Evolutionary conservation across 2,797 vertebrate genomes (phyloP), one percentile per base, ranked within the genome.

Genomic region (Melanotaenia pygmaea): DNA sequence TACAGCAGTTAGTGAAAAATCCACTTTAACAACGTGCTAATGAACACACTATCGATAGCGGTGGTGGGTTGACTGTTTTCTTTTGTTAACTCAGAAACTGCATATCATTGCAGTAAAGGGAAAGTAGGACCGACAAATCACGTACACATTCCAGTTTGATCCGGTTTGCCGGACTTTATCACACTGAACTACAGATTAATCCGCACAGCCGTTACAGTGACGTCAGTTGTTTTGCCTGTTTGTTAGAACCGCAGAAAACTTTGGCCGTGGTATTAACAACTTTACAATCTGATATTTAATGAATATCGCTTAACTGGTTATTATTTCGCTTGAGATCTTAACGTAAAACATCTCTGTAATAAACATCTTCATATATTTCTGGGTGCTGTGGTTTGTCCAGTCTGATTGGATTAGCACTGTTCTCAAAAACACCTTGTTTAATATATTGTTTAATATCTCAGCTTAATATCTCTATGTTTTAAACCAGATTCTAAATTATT

Each of bases 141-240:
- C 82, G 50, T 53, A 43, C 4, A 9, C 1, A 77, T 88, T 91
- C 94, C 77, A 70, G 95, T 94, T 93, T 84, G 35, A 92, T 83
- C 94, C 81, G 86, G 94, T 92, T 89, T 86, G 62, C 28, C 1
- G 20, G 67, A 35, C 77, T 76, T 32, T 67, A 47, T 86, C 54
- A 68, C 77, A 56, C 22, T 32, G 57, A 65, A 64, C 34, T 12
- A 45, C 59, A 77, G 69, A 94, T 93, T 24, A 74, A 59, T 93
- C 87, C 95, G 93, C 92, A 34, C 20, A 62, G 67, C 43, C 43
- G 20, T 45, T 79, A 20, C 1, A 1, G 70, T 92, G 92, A 94
- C 93, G 92, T 92, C 79, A 82, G 57, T 64, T 81, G 67, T 87
- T 85, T 70, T 85, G 54, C 1, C 26, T 20, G 54, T 38, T 64